Percentiles rank a stretch among this genome's conserved stretches.
These are phyloP conservation scores for Heterotilapia buettikoferi DNA, from an alignment of 2,113 vertebrate genomes.

Conservation along the genomic window DNA sequence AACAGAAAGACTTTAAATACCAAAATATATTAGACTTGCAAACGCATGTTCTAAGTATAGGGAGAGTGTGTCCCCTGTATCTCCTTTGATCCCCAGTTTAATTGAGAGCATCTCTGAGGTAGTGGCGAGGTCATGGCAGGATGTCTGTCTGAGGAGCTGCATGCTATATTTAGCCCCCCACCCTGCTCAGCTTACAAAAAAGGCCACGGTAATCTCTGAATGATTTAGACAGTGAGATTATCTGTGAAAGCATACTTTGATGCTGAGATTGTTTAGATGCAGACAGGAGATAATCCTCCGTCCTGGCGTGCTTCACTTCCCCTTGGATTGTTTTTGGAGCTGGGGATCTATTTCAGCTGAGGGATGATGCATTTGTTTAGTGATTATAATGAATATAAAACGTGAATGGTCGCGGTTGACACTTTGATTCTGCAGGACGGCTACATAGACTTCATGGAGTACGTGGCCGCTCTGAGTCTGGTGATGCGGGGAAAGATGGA, in stretches of 20 bases:
- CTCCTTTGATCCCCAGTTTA: background rate
- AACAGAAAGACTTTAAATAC: background rate
- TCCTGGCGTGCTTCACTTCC: background rate
- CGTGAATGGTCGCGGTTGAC: background rate
- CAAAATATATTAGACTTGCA: background rate
- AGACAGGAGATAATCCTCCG: conserved; percentile 22
- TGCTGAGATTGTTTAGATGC: conserved; percentile 7
- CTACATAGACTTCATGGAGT: conserved; percentile 91
- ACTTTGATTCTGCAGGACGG: conserved; percentile 73
- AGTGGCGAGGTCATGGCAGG: background rate
- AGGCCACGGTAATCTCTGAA: conserved; percentile 41
- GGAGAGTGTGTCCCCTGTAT: background rate
- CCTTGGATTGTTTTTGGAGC: background rate
- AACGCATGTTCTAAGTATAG: background rate
- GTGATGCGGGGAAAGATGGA: conserved; percentile 91
- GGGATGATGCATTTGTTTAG: background rate
- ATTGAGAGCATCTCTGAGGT: background rate
- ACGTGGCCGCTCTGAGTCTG: conserved; percentile 86
- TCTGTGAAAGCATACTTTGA: conserved; percentile 28
- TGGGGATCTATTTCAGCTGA: background rate
- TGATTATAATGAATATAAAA: background rate
- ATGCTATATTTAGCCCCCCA: conserved; percentile 33
- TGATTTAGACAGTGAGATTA: conserved; percentile 57
- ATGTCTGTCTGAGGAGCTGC: conserved; percentile 10
- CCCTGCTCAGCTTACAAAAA: conserved; percentile 16